Base-by-base conservation (phyloP, 2,797 vertebrate genomes). In the Sparus aurata region DNA sequence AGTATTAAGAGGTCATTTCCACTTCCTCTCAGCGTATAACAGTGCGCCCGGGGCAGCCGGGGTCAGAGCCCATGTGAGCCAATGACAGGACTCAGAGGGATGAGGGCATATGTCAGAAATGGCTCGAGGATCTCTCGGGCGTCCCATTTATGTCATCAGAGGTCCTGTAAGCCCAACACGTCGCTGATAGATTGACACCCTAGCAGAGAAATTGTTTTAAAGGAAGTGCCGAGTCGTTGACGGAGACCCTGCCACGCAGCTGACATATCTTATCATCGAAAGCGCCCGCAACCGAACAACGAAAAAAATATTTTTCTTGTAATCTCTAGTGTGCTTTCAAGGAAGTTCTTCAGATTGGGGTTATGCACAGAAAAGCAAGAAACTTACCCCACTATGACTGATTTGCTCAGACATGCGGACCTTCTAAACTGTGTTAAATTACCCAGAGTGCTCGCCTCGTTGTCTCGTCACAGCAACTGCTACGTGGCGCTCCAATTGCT, bases 151-250 rank as follows among this genome's bases (percentile, higher is more conserved):
- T 94, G 92, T 94, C 93, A 92, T 77, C 89, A 46, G 59, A 72
- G 55, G 77, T 89, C 85, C 87, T 82, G 83, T 88, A 88, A 92
- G 86, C 47, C 84, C 78, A 83, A 79, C 82, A 80, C 84, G 78
- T 77, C 71, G 89, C 80, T 94, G 93, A 95, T 88, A 89, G 93
- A 94, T 90, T 18, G 46, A 70, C 86, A 69, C 80, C 81, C 83
- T 22, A 27, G 70, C 67, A 54, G 58, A 83, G 85, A 89, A 87
- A 91, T 82, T 82, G 85, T 93, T 93, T 91, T 80, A 85, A 77
- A 88, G 79, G 78, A 93, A 93, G 82, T 85, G 87, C 83, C 84
- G 89, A 91, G 68, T 81, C 53, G 75, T 75, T 93, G 93, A 93
- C 7, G 80, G 92, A 93, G 59, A 74, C 52, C 65, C 55, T 62